These are phyloP conservation scores for Electrona antarctica DNA, from an alignment of 2,113 vertebrate genomes.

Conservation along the genomic window DNA sequence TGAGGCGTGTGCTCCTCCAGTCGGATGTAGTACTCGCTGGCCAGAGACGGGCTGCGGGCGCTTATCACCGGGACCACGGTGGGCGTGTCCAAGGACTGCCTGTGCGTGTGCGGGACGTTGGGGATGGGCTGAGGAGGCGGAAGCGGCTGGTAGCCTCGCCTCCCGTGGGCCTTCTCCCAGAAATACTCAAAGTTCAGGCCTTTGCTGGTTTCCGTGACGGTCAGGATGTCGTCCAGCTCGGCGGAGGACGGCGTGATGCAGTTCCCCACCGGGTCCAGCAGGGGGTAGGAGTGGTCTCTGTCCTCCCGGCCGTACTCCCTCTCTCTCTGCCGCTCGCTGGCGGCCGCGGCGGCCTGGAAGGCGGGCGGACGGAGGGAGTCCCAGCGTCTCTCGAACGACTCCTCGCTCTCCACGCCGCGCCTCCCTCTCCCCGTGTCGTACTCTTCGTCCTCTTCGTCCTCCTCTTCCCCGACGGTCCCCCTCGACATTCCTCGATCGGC, in stretches of 20 bases:
- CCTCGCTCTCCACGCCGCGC: conserved; percentile 78
- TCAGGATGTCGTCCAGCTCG: conserved; percentile 90
- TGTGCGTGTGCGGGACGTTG: conserved; percentile 77
- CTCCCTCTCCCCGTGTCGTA: conserved; percentile 72
- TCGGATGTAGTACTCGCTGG: conserved; percentile 92
- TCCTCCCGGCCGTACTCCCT: conserved; percentile 71
- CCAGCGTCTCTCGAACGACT: conserved; percentile 90
- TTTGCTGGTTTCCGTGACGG: conserved; percentile 91
- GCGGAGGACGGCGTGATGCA: conserved; percentile 75
- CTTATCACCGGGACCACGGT: conserved; percentile 92
- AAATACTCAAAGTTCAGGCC: conserved; percentile 94
- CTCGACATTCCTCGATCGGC: conserved; percentile 72
- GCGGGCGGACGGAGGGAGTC: conserved; percentile 84
- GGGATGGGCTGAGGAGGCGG: conserved; percentile 80
- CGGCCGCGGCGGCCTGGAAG: conserved; percentile 72
- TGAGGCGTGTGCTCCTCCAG: conserved; percentile 88
- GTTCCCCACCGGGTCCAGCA: conserved; percentile 82
- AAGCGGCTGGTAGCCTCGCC: conserved; percentile 82
- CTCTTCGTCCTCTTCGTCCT: conserved; percentile 79
- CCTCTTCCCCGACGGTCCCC: conserved; percentile 62
- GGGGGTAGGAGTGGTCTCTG: conserved; percentile 81
- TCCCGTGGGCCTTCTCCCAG: conserved; percentile 90
- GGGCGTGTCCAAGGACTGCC: conserved; percentile 86
- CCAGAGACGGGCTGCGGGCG: conserved; percentile 90
- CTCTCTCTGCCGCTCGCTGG: conserved; percentile 70